Base-by-base conservation (phyloP, 2,888 invertebrate species). In the Microdon myrmicae region DNA sequence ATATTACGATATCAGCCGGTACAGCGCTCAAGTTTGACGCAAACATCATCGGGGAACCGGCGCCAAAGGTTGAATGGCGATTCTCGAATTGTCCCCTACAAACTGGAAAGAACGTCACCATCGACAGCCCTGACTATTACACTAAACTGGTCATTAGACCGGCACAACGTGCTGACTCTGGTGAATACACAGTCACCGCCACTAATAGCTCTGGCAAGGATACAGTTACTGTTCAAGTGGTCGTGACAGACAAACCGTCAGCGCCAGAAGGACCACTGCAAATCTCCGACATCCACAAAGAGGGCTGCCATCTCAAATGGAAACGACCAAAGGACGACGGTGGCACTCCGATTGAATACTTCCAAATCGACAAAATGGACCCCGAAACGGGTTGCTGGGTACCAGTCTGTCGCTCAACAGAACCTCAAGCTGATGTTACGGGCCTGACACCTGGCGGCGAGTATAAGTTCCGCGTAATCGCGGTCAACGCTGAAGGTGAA, bases 401-500 rank as follows among this genome's bases (percentile, higher is more conserved):
- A 67, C 93, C 94, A 1, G 92, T 92, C 73, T 92, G 91, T 10
- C 84, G 92, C 68, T 86, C 92, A 7, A 86, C 87, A 26, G 94
- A 94, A 70, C 91, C 92, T 19, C 87, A 85, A 74, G 85, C 90
- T 70, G 91, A 93, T 71, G 89, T 94, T 0, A 89, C 88, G 69
- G 90, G 92, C 28, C 81, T 98, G 69, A 94, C 90, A 67, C 89
- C 94, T 54, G 90, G 94, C 75, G 89, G 93, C 78, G 92, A 96
- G 82, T 98, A 97, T 81, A 91, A 90, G 82, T 98, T 98, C 88
- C 86, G 97, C 54, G 96, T 98, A 3, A 86, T 91, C 3, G 98
- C 98, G 35, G 93, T 97, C 8, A 98, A 98, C 80, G 85, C 92
- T 1, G 96, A 97, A 81, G 98, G 98, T 13, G 95, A 95, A 81